Percentiles rank a stretch among this genome's conserved stretches.
Conservation (phyloP, 2,888 invertebrate genomes). For the Zygothrica quintamaculata region DNA sequence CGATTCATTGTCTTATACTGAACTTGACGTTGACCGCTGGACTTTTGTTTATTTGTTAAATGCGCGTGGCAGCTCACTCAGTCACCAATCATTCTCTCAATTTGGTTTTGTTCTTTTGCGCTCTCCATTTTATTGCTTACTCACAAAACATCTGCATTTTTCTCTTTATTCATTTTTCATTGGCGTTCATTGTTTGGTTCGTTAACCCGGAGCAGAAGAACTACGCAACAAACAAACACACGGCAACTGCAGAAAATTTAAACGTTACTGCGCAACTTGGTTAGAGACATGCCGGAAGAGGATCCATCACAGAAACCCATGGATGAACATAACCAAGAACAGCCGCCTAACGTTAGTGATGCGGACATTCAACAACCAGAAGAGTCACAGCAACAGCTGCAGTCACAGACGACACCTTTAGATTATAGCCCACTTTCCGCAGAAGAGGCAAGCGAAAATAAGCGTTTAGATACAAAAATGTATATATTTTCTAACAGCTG, state of each 20-base stretch:
- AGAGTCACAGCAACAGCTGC: slow-evolving; percentile 20
- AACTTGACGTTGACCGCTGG: slow-evolving; percentile 81
- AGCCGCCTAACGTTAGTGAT: slow-evolving; percentile 18
- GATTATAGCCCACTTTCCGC: slow-evolving; percentile 87
- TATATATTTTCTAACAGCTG: slow-evolving; percentile 8
- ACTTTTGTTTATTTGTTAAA: slow-evolving; percentile 65
- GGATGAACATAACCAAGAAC: slow-evolving; percentile 59
- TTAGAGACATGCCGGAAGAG: slow-evolving; percentile 68
- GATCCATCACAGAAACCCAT: slow-evolving; percentile 65
- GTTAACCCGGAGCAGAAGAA: slow-evolving; percentile 62
- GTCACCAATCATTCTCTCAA: slow-evolving; percentile 15
- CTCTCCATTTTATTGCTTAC: slow-evolving; percentile 7
- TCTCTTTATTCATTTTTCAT: slow-evolving; percentile 14
- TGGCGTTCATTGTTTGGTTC: slow-evolving; percentile 67
- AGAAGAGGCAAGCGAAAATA: slow-evolving; percentile 91
- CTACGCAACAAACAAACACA: slow-evolving; percentile 67
- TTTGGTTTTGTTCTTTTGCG: slow-evolving; percentile 5
- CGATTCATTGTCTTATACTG: slow-evolving; percentile 64
- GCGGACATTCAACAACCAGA: slow-evolving; percentile 26
- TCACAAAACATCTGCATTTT: slow-evolving; percentile 29
- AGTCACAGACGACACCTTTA: slow-evolving; percentile 17
- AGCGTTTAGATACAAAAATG: background rate
- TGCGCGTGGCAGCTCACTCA: slow-evolving; percentile 54
- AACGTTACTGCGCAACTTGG: slow-evolving; percentile 38
- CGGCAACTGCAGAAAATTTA: slow-evolving; percentile 23